A percentile compares a stretch with the other conserved stretches of the same genome.
phyloP scores from a whole-genome alignment of 2,888 invertebrate species.

The Tortrix viridana region DNA sequence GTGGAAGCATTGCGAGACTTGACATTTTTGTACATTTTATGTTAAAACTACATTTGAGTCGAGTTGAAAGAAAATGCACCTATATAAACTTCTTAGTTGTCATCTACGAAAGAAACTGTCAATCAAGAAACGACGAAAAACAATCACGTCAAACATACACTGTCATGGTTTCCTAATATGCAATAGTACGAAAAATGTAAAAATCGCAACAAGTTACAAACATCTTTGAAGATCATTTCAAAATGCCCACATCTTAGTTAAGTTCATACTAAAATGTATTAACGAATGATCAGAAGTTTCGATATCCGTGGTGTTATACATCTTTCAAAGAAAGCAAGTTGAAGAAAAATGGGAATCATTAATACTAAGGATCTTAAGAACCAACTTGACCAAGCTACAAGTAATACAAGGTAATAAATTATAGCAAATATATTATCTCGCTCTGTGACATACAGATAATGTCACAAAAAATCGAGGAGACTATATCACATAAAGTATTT shows the following conservation, averaged over 20 bases:
- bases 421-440: neutral
- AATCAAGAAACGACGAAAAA: constrained; percentile 12
- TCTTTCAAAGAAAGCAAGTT: constrained; percentile 7
- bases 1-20: no score
- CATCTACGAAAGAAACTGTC: constrained; percentile 1
- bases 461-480: neutral
- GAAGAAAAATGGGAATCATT: constrained; percentile 55
- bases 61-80: no score
- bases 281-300: neutral
- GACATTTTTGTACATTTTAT: no score
- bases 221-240: neutral
- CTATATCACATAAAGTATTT: no score
- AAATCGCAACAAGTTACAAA: neutral
- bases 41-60: no score
- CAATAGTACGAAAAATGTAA: constrained; percentile 18
- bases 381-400: constrained; percentile 65
- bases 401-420: constrained; percentile 63
- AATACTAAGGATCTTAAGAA: constrained; percentile 50
- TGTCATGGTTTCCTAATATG: constrained; percentile 13
- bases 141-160: neutral
- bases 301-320: neutral
- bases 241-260: neutral
- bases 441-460: neutral
- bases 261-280: neutral
- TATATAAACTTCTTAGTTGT: neutral